phyloP scores from a whole-genome alignment of 2,797 vertebrate genomes.

The Ceryle rudis region DNA sequence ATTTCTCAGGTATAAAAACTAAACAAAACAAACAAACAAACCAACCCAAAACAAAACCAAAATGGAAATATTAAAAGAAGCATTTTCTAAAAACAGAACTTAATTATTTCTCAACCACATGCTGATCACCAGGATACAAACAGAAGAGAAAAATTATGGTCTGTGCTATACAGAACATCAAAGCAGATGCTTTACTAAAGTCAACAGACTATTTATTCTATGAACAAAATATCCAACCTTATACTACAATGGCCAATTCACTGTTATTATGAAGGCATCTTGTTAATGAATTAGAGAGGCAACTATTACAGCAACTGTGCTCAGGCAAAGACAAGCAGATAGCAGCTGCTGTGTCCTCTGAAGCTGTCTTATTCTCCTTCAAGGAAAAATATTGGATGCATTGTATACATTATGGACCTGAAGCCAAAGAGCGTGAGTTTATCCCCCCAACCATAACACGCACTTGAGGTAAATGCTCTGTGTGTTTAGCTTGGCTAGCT shows the following conservation, averaged over 20 bases:
- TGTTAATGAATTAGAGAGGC: neutral
- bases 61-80: neutral
- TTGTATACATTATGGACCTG: neutral
- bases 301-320: neutral
- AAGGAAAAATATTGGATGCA: neutral
- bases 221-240: neutral
- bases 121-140: neutral
- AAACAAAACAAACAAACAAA: neutral
- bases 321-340: neutral
- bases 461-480: neutral
- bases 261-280: neutral
- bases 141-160: neutral
- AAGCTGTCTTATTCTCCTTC: neutral
- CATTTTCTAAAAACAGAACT: neutral
- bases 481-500: neutral
- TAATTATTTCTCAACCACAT: neutral
- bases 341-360: neutral
- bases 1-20: neutral
- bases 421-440: neutral
- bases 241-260: neutral
- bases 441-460: neutral
- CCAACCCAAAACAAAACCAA: neutral
- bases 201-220: slow-evolving; percentile 1
- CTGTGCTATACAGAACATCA: neutral
- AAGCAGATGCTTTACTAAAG: neutral